A percentile compares a stretch with the other conserved stretches of the same genome.
These are phyloP conservation scores for Actinia tenebrosa DNA, from an alignment of 64 coral and sea anemone species.

Conservation along the genomic window DNA sequence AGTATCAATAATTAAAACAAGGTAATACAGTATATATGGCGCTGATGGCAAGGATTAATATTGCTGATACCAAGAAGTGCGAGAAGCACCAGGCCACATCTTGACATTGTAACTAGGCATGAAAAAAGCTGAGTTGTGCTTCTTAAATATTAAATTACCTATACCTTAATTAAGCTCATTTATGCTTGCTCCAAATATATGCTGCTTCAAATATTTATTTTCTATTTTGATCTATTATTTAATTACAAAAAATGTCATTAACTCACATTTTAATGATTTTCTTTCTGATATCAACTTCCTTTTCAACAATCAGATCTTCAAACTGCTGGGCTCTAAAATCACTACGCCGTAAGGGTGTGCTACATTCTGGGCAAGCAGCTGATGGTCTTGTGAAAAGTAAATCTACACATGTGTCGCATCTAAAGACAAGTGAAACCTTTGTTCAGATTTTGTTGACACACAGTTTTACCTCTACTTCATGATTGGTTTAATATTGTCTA, in stretches of 20 bases:
- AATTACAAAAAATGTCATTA: not conserved
- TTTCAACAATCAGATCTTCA: slow-evolving; percentile 98
- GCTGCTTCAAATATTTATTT: too few species aligned
- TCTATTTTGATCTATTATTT: too few species aligned
- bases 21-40: too few species aligned
- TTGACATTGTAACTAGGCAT: too few species aligned
- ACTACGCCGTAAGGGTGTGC: slow-evolving; percentile 83
- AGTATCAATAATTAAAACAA: too few species aligned
- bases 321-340: slow-evolving; percentile 95
- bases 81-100: too few species aligned
- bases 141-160: not conserved
- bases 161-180: too few species aligned
- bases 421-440: not conserved
- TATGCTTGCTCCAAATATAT: too few species aligned
- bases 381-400: slow-evolving; percentile 90
- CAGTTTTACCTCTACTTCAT: too few species aligned
- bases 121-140: not conserved
- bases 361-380: slow-evolving; percentile 95
- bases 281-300: slow-evolving; percentile 97
- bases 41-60: too few species aligned
- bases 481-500: too few species aligned
- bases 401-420: slow-evolving; percentile 92
- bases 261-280: slow-evolving; percentile 84
- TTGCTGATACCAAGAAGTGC: too few species aligned
- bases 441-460: not conserved